Evolutionary conservation across 2,797 vertebrate species (phyloP), one percentile per base, ranked within the genome.

Genomic region (Pempheris klunzingeri): DNA sequence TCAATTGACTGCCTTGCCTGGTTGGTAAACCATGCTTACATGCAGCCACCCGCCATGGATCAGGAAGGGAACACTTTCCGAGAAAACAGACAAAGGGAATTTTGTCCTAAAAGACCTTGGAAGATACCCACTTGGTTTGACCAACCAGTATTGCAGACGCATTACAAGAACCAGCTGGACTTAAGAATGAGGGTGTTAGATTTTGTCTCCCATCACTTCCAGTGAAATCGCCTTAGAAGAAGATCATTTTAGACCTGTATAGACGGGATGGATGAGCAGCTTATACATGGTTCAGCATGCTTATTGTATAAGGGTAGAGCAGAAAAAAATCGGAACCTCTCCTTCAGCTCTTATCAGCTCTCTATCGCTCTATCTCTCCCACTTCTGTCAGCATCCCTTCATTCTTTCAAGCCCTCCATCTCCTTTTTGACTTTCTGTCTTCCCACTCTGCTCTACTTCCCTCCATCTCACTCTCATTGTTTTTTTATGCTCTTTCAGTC

Each of bases 391-490:
- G 43, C 64, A 44, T 52, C 38, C 28, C 53, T 30, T 52, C 44
- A 24, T 49, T 71, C 57, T 70, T 43, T 47, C 38, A 22, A 58
- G 72, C 69, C 7, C 18, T 28, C 30, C 13, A 17, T 82, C 74
- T 89, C 64, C 60, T 47, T 32, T 80, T 78, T 88, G 81, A 81
- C 83, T 83, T 66, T 86, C 76, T 52, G 15, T 74, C 65, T 77
- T n/a, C 65, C 61, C 41, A 50, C 77, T 71, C 59, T 69, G 84
- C 82, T 88, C 81, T 49, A 74, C 74, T 87, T 91, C 77, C 55
- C 71, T 81, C 74, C 54, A 49, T 83, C 66, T 78, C 8, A 4
- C 81, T 77, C 74, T 74, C 78, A 64, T 82, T 81, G 75, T 86
- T 70, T 81, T 78, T 58, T 58, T 46, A 55, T 73, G 46, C 63